A percentile compares a stretch with the other conserved stretches of the same genome.
phyloP scores from a whole-genome alignment of 2,888 invertebrate species.

The Diadegma fenestrale region DNA sequence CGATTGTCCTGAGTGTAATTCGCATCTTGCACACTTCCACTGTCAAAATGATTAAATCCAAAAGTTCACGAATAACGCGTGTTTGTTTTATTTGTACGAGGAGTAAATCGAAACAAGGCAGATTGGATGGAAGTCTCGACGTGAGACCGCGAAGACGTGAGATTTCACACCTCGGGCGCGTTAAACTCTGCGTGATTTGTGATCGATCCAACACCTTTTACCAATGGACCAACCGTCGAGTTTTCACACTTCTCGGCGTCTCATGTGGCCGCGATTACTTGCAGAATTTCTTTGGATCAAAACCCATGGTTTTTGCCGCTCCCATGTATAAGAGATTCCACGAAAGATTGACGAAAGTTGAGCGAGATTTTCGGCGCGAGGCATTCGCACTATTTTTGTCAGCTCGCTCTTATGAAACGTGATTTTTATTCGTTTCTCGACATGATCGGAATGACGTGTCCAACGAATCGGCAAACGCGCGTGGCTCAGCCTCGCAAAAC shows the following conservation, averaged over 20 bases:
- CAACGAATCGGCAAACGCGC: conserved; percentile 80
- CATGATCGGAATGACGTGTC: conserved; percentile 76
- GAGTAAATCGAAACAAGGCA: not conserved
- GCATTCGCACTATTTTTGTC: conserved; percentile 62
- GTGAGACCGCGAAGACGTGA: conserved; percentile 25
- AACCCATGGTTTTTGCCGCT: conserved; percentile 28
- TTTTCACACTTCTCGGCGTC: conserved; percentile 46
- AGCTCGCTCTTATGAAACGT: conserved; percentile 25
- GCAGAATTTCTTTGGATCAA: conserved; percentile 50
- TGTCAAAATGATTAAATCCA: conserved; percentile 18
- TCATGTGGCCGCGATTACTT: conserved; percentile 59
- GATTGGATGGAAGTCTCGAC: not conserved
- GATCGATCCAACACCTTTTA: conserved; percentile 50
- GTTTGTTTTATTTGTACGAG: not conserved
- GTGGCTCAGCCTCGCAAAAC: conserved; percentile 74
- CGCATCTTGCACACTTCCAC: conserved; percentile 65
- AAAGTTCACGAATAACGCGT: conserved; percentile 17
- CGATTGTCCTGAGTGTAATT: conserved; percentile 61
- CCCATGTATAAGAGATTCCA: conserved; percentile 25
- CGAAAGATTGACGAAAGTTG: conserved; percentile 18
- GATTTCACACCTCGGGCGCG: conserved; percentile 61
- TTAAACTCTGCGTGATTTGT: conserved; percentile 56
- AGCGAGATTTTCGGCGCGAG: conserved; percentile 46
- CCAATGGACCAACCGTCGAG: conserved; percentile 40
- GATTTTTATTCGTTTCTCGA: conserved; percentile 32